Percentiles rank a stretch among this genome's conserved stretches.
phyloP scores from a whole-genome alignment of 2,797 vertebrate genomes.

The Intellagama lesueurii region DNA sequence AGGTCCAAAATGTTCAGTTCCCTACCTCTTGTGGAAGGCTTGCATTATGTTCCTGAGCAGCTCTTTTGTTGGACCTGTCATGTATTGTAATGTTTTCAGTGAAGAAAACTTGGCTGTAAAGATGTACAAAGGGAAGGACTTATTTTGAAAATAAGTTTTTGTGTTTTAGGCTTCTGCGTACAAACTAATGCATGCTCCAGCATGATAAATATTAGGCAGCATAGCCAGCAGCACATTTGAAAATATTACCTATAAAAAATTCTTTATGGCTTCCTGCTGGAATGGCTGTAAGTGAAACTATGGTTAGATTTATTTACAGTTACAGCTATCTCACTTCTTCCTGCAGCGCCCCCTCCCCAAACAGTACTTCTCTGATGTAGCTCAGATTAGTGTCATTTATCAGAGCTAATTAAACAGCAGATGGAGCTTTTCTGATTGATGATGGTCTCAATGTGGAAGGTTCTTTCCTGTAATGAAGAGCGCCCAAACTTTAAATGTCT shows the following conservation, averaged over 20 bases:
- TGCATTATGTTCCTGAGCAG: slow-evolving; percentile 26
- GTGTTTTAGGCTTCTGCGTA: slow-evolving; percentile 37
- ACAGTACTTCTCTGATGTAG: slow-evolving; percentile 69
- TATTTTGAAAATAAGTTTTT: slow-evolving; percentile 36
- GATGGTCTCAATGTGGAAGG: slow-evolving; percentile 67
- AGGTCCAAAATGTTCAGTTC: slow-evolving; percentile 16
- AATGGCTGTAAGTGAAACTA: slow-evolving; percentile 71
- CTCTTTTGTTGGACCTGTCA: slow-evolving; percentile 35
- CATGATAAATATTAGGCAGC: slow-evolving; percentile 58
- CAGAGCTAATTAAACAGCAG: slow-evolving; percentile 78
- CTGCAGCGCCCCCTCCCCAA: slow-evolving; percentile 2
- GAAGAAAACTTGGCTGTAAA: slow-evolving; percentile 18
- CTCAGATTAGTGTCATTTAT: slow-evolving; percentile 72
- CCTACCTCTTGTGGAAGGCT: slow-evolving; percentile 6
- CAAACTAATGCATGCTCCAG: slow-evolving; percentile 33
- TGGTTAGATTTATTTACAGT: slow-evolving; percentile 74
- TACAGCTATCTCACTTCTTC: slow-evolving; percentile 61
- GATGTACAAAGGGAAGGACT: slow-evolving; percentile 37
- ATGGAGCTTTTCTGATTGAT: slow-evolving; percentile 75
- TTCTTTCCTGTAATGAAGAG: slow-evolving; percentile 73
- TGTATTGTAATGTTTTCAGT: slow-evolving; percentile 50
- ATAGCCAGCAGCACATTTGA: slow-evolving; percentile 66
- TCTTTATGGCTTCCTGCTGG: slow-evolving; percentile 72
- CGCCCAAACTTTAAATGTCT: slow-evolving; percentile 71
- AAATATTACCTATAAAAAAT: slow-evolving; percentile 71